These are phyloP conservation scores for Amia ocellicauda DNA, from an alignment of 2,113 vertebrate species.

Conservation along the genomic window DNA sequence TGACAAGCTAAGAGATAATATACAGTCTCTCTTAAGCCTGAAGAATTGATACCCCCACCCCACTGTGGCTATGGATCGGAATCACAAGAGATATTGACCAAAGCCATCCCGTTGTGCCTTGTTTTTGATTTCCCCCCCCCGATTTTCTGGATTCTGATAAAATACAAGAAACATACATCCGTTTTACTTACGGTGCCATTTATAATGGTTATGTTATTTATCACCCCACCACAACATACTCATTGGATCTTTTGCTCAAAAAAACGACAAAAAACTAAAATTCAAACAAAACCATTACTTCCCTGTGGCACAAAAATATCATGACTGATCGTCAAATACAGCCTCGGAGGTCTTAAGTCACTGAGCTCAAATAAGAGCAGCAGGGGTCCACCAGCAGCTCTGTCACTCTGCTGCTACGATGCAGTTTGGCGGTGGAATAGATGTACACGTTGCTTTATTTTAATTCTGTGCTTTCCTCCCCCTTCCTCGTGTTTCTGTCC, in stretches of 20 bases:
- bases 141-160: too few relatives aligned
- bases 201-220: too few relatives aligned
- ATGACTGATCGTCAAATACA: background rate
- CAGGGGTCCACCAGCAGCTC: background rate
- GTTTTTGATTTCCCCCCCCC: background rate
- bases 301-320: background rate
- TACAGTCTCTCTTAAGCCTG: too few relatives aligned
- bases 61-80: background rate
- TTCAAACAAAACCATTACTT: too few relatives aligned
- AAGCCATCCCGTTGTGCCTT: too few relatives aligned
- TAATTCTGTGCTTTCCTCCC: constrained; percentile 24
- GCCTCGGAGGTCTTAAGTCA: background rate
- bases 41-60: too few relatives aligned
- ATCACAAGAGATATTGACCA: background rate
- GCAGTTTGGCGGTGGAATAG: constrained; percentile 27
- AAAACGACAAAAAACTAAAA: background rate
- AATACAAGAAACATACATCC: too few relatives aligned
- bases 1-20: constrained; percentile 1
- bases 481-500: too few relatives aligned
- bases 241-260: too few relatives aligned
- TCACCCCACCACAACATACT: too few relatives aligned
- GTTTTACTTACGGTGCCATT: too few relatives aligned
- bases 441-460: too few relatives aligned
- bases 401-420: constrained; percentile 48
- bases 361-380: background rate